Percentiles rank a stretch among this genome's conserved stretches.
phyloP scores from a whole-genome alignment of 2,888 invertebrate genomes.

The Idaea dimidiata region DNA sequence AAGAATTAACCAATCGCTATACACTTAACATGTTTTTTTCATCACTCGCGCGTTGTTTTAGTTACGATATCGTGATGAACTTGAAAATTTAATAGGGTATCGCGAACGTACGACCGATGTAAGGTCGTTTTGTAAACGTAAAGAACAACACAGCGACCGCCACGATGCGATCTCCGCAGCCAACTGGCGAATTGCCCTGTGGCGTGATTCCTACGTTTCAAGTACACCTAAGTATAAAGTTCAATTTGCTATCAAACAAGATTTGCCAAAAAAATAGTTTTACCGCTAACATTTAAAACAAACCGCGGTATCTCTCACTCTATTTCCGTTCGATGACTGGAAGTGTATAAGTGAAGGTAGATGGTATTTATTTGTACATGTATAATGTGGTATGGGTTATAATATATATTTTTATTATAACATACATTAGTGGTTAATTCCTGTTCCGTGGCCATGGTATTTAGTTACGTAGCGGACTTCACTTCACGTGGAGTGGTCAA shows the following conservation, averaged over 20 bases:
- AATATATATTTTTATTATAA: conserved; percentile 14
- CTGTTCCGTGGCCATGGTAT: conserved; percentile 35
- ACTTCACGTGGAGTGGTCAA: conserved; percentile 46
- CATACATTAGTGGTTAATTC: conserved; percentile 48
- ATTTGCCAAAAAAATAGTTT: conserved; percentile 41
- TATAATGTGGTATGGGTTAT: conserved; percentile 8
- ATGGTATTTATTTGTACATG: conserved; percentile 29
- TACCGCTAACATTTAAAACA: conserved; percentile 28
- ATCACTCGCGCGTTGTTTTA: neutral
- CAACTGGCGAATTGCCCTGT: conserved; percentile 77
- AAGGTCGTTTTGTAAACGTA: conserved; percentile 48
- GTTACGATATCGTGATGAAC: neutral
- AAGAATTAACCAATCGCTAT: neutral
- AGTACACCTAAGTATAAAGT: conserved; percentile 68
- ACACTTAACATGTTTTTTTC: neutral
- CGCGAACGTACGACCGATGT: conserved; percentile 46
- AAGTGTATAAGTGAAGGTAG: neutral
- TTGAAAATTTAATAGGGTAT: conserved; percentile 10
- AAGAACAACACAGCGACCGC: conserved; percentile 45
- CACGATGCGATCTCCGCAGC: conserved; percentile 59
- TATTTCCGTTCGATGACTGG: neutral
- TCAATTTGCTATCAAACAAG: conserved; percentile 53
- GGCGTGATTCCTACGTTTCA: conserved; percentile 46
- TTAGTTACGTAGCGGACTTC: conserved; percentile 24
- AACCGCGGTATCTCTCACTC: neutral